Base-by-base conservation (phyloP, 2,888 invertebrate species). In the Sussaba pulchella region DNA sequence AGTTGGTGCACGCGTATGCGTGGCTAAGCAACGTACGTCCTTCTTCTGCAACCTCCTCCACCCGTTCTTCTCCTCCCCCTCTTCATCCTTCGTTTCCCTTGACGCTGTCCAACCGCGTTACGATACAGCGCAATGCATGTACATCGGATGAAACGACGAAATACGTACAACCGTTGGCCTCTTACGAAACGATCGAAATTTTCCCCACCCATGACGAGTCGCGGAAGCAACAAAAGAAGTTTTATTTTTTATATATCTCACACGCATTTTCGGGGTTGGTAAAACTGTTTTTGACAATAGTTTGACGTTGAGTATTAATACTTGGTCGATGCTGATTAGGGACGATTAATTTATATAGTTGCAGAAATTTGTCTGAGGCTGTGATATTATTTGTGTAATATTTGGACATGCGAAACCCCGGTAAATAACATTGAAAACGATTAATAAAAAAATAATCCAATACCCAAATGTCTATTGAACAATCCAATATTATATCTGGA, bases 51-150 rank as follows among this genome's bases (percentile, higher is more conserved):
- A 87, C 84, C 81, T 94, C 94, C 31, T 31, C 31, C 31, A 31
- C 83, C 93, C 93, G 85, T 95, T 94, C 86, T 94, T 93, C 86
- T 95, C 95, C 92, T 94, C 94, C 84, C 95, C 92, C 87, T 95
- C 92, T 61, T 95, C 94, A 89, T 95, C 95, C 54, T 95, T 95
- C 89, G 95, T 95, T 89, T 95, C 95, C 31, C 95, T 92, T 21
- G 95, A 95, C 10, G 95, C 95, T 88, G 94, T 95, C n/a, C 10
- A 70, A 54, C 50, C 70, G 57, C 71, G 19, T 21, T 57, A 26
- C 71, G 59, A n/a, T 24, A 47, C 71, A 36, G 26, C 14, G 31
- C 14, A 57, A 19, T 31, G 10, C 9, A 63, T 19, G 50, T 39
- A 52, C n/a, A n/a, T 3, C 1, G 21, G 24, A 57, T 31, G 31